Evolutionary conservation across 2,888 invertebrate species (phyloP), one percentile per base, ranked within the genome.

Genomic region (Neelides folsomi): DNA sequence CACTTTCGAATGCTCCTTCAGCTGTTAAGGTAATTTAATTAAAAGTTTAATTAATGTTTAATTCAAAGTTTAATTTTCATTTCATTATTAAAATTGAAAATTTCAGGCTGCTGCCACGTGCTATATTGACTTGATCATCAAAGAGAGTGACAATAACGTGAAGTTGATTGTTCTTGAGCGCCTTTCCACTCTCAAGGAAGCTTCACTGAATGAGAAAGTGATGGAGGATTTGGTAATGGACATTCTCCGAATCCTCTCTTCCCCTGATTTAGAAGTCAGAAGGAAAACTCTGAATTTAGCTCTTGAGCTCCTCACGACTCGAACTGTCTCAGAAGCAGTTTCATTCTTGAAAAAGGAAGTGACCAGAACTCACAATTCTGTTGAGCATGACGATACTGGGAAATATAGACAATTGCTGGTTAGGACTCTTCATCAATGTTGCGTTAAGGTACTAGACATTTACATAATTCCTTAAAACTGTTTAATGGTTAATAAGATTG

Each of bases 101-200:
- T n/a, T n/a, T n/a, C n/a, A 78, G 79, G 93, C 93, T 34, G 98
- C 98, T 1, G 97, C 97, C 2, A 85, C 86, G 38, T 94, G 95
- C 71, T 98, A 98, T 73, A 97, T 99, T 67, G 98, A 99, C 69
- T 74, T 99, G 63, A 92, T 98, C 56, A 86, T 97, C n/a, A 98
- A 97, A 72, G 98, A 98, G 71, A 94, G 94, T 72, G 98, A 98
- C 72, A 98, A 99, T 74, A 98, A 99, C 75, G 97, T 99, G 13
- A 98, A 99, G 74, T 76, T 99, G 53, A 99, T 99, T 65, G 97
- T 98, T 8, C 75, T 98, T 66, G 95, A 94, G 67, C 80, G 95
- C 16, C 75, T 99, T 58, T 83, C 89, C 62, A 86, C 86, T 1
- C 78, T 98, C 70, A 83, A 84, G 59, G 88, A 85, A 57, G 79